Percentiles rank a stretch among this genome's conserved stretches.
Conservation (phyloP, 1,140 invertebrate genomes). For the Thaumetopoea pityocampa region DNA sequence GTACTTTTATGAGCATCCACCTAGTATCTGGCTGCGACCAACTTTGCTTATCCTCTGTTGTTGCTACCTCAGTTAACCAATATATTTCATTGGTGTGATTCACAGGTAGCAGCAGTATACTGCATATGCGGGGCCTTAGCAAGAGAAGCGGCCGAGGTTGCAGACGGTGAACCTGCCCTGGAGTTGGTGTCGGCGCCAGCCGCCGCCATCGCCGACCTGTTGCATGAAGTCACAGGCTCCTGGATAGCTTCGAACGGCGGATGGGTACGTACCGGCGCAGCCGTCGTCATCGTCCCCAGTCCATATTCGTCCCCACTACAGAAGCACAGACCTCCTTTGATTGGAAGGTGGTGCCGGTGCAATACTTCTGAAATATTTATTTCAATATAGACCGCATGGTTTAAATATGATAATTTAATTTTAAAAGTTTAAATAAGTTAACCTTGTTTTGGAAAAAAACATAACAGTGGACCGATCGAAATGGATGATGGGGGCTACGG, state of each 20-base stretch:
- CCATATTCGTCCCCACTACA: too few relatives aligned
- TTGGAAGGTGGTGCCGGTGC: constrained; percentile 2
- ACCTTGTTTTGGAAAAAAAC: too few relatives aligned
- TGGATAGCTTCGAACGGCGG: constrained; percentile 69
- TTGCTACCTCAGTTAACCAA: neutral
- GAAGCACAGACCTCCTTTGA: neutral
- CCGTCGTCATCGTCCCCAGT: neutral
- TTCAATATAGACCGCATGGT: neutral
- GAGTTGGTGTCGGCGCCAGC: constrained; percentile 65
- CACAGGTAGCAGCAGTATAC: constrained; percentile 69
- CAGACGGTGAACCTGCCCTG: constrained; percentile 50
- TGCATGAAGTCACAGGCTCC: constrained; percentile 64
- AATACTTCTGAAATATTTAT: constrained; percentile 7
- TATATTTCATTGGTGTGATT: neutral
- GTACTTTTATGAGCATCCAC: too few relatives aligned
- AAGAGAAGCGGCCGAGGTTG: constrained; percentile 56
- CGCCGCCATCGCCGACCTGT: constrained; percentile 60
- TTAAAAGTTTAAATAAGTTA: constrained; percentile 2
- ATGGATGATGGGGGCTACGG: too few relatives aligned
- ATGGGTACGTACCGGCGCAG: constrained; percentile 66
- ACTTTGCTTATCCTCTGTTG: neutral
- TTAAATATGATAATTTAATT: neutral
- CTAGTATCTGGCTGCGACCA: too few relatives aligned
- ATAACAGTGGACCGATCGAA: too few relatives aligned
- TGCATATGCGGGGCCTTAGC: constrained; percentile 68